Evolutionary conservation across 2,113 vertebrate genomes (phyloP).

Genomic region (Tor tambroides): DNA sequence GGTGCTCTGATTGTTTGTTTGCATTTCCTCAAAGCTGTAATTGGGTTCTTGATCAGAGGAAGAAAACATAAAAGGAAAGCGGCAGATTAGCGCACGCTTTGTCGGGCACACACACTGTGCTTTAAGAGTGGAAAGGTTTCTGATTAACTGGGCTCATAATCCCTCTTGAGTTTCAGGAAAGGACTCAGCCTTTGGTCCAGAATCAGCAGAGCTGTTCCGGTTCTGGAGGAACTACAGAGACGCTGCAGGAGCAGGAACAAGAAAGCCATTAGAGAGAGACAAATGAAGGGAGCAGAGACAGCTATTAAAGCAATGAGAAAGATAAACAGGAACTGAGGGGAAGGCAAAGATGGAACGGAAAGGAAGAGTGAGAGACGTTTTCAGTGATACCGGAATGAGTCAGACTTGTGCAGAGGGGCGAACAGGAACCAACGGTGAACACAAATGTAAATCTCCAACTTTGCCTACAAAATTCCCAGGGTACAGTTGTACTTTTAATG

Average conservation of each 20-base stretch:
- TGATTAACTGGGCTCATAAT: slow-evolving; percentile 58
- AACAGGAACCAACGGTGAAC: background rate
- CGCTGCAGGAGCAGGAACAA: slow-evolving; percentile 16
- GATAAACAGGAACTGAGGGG: slow-evolving; percentile 6
- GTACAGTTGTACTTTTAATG: background rate
- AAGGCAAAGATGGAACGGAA: background rate
- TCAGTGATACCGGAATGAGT: background rate
- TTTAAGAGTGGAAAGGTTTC: slow-evolving; percentile 44
- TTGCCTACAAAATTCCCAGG: background rate
- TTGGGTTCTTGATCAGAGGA: slow-evolving; percentile 58
- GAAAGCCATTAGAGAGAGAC: slow-evolving; percentile 48
- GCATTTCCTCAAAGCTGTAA: slow-evolving; percentile 50
- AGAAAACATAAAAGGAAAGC: slow-evolving; percentile 43
- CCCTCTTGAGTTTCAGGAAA: slow-evolving; percentile 54
- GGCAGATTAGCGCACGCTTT: slow-evolving; percentile 49
- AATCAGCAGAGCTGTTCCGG: slow-evolving; percentile 48
- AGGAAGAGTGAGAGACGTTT: slow-evolving; percentile 2
- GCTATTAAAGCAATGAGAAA: slow-evolving; percentile 4
- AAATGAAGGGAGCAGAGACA: slow-evolving; percentile 20
- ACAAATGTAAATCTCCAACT: background rate
- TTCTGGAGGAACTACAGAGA: slow-evolving; percentile 33
- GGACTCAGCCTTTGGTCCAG: slow-evolving; percentile 33
- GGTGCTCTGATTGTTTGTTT: slow-evolving; percentile 50
- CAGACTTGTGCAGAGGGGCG: background rate
- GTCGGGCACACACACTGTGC: slow-evolving; percentile 50